Conservation (phyloP, 1,140 invertebrate genomes). For the Drosophila santomea region DNA sequence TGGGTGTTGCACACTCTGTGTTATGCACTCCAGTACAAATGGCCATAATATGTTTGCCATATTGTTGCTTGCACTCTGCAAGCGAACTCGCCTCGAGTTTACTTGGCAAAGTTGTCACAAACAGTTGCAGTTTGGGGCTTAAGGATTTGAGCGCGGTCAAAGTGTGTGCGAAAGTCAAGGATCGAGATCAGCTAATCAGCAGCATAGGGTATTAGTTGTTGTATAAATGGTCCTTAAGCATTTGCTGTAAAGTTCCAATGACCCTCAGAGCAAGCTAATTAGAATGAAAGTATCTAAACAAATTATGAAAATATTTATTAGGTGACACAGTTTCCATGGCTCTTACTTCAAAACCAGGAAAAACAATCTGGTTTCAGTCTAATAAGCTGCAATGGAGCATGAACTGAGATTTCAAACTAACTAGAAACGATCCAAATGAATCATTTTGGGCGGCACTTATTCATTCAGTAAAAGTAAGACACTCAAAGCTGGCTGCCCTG, state of each 20-base stretch:
- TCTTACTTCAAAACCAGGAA: background rate
- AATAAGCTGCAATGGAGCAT: constrained; percentile 12
- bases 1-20: constrained; percentile 23
- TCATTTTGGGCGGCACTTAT: constrained; percentile 7
- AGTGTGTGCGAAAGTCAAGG: constrained; percentile 17
- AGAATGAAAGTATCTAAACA: too few species aligned
- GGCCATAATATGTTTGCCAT: constrained; percentile 74
- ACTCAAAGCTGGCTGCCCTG: background rate
- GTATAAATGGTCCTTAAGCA: background rate
- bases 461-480: constrained; percentile 5
- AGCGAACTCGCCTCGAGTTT: constrained; percentile 23
- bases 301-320: too few species aligned
- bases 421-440: background rate
- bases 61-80: constrained; percentile 27
- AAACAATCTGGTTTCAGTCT: background rate
- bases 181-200: constrained; percentile 24
- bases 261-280: too few species aligned
- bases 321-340: too few species aligned
- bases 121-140: constrained; percentile 8
- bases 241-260: too few species aligned
- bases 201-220: background rate
- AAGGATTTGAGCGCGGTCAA: background rate
- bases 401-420: background rate
- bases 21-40: constrained; percentile 63
- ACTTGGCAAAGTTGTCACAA: constrained; percentile 30